Evolutionary conservation across 2,888 invertebrate genomes (phyloP).

Genomic region (Morpho helenor): DNA sequence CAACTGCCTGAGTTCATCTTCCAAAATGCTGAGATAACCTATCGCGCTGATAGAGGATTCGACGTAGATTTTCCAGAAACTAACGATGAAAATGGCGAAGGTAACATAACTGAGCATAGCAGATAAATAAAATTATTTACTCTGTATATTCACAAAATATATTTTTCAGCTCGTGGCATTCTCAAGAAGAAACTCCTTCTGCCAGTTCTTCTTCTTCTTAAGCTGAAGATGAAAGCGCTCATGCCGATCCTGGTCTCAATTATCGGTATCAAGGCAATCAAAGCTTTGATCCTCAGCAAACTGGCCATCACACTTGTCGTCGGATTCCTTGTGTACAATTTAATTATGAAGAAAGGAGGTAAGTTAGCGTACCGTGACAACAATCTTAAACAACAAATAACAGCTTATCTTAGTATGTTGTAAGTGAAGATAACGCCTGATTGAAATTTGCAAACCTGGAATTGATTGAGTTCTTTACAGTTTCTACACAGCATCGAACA

Average conservation of each 20-base stretch:
- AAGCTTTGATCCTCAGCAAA: constrained; percentile 91
- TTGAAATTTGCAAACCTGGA: no score
- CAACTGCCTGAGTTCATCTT: constrained; percentile 86
- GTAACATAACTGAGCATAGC: constrained; percentile 40
- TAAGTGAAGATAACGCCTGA: no score
- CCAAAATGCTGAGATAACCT: constrained; percentile 82
- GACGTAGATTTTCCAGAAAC: constrained; percentile 80
- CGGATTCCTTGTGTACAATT: constrained; percentile 88
- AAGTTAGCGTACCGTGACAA: constrained; percentile 34
- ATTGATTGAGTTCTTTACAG: no score
- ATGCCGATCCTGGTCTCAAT: constrained; percentile 90
- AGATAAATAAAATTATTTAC: no score
- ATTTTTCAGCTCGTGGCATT: constrained; percentile 84
- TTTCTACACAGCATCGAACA: no score
- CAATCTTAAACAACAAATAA: background rate
- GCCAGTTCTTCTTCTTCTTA: constrained; percentile 87
- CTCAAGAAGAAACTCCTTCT: constrained; percentile 91
- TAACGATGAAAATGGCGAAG: constrained; percentile 75
- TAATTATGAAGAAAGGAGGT: constrained; percentile 87
- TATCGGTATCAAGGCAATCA: constrained; percentile 89
- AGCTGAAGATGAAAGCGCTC: constrained; percentile 90
- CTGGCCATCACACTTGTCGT: constrained; percentile 89
- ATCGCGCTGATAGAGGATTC: constrained; percentile 82
- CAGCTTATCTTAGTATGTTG: background rate
- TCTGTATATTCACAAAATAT: no score